Base-by-base conservation (phyloP, 2,797 vertebrate species). In the Oreochromis mossambicus region DNA sequence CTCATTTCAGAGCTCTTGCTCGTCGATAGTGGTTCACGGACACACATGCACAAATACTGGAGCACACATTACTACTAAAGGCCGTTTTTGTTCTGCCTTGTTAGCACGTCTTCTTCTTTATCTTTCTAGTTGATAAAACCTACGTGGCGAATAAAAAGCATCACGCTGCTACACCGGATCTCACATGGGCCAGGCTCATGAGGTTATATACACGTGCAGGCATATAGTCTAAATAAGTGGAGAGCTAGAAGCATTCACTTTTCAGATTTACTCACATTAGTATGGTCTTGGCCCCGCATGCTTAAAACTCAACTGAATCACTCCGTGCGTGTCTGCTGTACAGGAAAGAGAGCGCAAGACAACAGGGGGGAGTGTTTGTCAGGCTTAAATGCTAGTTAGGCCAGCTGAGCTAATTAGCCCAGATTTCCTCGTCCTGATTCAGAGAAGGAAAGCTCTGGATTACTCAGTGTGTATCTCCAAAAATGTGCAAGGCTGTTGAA, bases 381-480 rank as follows among this genome's bases (percentile, higher is more conserved):
- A 87, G 66, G 86, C 88, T 95, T 95, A 91, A 90, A 90, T 75
- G 78, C 88, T 83, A 51, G 88, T 90, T 94, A 90, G 89, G 75
- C 88, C 10, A 36, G 84, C 82, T 92, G 86, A 94, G 91, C 92
- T 95, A 94, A 95, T 95, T 95, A 95, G 79, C 89, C 70, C 80
- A 6, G 81, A 94, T 94, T 92, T 89, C 77, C 91, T 93, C 87
- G 82, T 92, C 87, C 90, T 61, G 84, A 88, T 91, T 94, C 87
- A 90, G 92, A 78, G 85, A 63, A 91, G 85, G 56, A 93, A 94
- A 92, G 89, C 92, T 70, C 84, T 41, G 90, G 95, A 95, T 95
- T 96, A 96, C 89, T 79, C 89, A 86, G 78, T 29, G 58, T 54
- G 75, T 56, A 70, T 82, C 46, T 46, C 58, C 38, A 81, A 83